Evolutionary conservation across 2,888 invertebrate genomes (phyloP), one percentile per base, ranked within the genome.

Genomic region (Brachypterus glaber): DNA sequence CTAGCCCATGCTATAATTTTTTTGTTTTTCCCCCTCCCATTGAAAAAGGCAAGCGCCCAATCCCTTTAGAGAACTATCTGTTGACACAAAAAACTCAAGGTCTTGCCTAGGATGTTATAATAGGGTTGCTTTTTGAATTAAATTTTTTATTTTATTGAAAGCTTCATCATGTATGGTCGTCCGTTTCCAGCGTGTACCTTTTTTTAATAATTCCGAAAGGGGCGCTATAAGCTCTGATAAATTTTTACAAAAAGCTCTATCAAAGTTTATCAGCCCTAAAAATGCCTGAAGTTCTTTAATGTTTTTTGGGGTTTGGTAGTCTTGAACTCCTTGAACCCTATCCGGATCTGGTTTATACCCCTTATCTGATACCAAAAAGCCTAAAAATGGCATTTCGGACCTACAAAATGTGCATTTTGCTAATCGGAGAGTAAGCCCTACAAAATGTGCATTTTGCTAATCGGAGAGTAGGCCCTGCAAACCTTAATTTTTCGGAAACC

Each of bases 271-370:
- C 8, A 43, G 21, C 1, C 45, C 43, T 11, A 45, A 32, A 34
- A 45, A 43, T 13, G 33, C 27, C 16, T 35, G 35, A 12, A 45
- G 17, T 14, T 45, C 33, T 32, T 40, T 43, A 18, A 24, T 35
- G 18, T 40, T 45, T 30, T 32, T n/a, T 3, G 42, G 38, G 15
- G 17, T 14, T 3, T 39, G 45, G 27, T 44, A 51, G n/a, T 44
- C 14, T 12, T 39, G 29, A 9, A 52, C 47, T 1, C 41, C 40
- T 1, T 31, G n/a, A 1, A 45, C 32, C 30, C 48, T 50, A 2
- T 37, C 32, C 0, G 44, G 43, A 18, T 54, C 49, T 0, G 45
- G 40, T 5, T 15, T 12, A 3, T 50, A 44, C 2, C 51, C 51
- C 3, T 43, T 33, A 1, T 31, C 2, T 0, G 40, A 33, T 1